Base-by-base conservation (phyloP, 2,113 vertebrate genomes). In the Clupea harengus region DNA sequence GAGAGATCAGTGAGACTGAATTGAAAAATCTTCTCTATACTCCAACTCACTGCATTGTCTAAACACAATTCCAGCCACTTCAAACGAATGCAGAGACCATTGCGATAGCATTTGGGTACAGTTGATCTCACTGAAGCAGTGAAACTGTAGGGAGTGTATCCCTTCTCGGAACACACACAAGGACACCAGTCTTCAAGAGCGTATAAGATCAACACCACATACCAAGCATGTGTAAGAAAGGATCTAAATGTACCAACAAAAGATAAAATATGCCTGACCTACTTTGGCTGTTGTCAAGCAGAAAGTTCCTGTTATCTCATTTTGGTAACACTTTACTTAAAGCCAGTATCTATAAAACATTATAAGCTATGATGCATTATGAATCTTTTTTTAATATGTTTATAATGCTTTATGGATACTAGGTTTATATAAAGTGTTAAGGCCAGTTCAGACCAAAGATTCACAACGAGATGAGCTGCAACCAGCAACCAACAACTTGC, bases 41-140 rank as follows among this genome's bases (percentile, higher is more conserved):
- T 1, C 83, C 85, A 11, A 86, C 85, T 83, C 60, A 83, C 83
- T 28, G 44, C 60, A 72, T 81, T 84, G 87, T 89, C 91, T 86
- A 78, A 86, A 88, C 57, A 88, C 90, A 90, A 91, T 92, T 92
- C 91, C 82, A 82, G 83, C 82, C 72, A 88, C 88, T 91, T 92
- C 89, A 92, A 93, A 93, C 84, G 47, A 83, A 82, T 57, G 89
- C 67, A 60, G 84, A 92, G 87, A 87, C 88, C 88, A 46, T 13
- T 57, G 52, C 81, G 84, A 83, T 84, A 88, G 89, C 75, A 57
- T 87, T 90, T 91, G 50, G 45, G 54, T 86, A 86, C 81, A 28
- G 52, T 89, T 83, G 25, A 89, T 90, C 86, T 89, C 83, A 87
- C 83, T 82, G 45, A 45, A 85, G 20, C 32, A 28, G 64, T 86